phyloP scores from a whole-genome alignment of 2,888 invertebrate species.

The Scaptomyza caliginosa region DNA sequence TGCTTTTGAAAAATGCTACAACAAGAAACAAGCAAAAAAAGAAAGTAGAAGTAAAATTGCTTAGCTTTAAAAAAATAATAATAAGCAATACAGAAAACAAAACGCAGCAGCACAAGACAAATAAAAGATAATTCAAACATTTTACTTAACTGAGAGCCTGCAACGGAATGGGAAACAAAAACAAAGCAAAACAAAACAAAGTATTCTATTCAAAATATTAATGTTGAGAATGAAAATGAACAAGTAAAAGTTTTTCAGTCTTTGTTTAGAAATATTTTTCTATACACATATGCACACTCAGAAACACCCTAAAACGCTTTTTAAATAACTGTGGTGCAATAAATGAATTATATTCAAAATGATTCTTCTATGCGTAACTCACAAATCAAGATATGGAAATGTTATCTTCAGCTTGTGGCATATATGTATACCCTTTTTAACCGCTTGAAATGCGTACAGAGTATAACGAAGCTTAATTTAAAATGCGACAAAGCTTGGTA shows the following conservation, averaged over 20 bases:
- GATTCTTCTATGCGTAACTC: neutral
- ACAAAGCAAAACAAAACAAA: constrained; percentile 35
- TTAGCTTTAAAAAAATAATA: constrained; percentile 8
- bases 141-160: constrained; percentile 47
- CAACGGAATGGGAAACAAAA: constrained; percentile 14
- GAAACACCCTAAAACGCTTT: neutral
- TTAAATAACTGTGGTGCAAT: neutral
- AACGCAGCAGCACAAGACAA: constrained; percentile 40
- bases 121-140: constrained; percentile 74
- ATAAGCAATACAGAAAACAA: neutral
- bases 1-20: constrained; percentile 37
- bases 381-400: neutral
- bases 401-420: neutral
- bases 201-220: constrained; percentile 54
- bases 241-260: constrained; percentile 40
- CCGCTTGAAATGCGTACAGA: constrained; percentile 2
- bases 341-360: neutral
- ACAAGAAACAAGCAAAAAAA: neutral
- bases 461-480: constrained; percentile 77
- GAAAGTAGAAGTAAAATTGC: constrained; percentile 17
- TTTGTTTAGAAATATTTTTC: too few species aligned
- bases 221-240: constrained; percentile 60
- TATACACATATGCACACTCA: neutral
- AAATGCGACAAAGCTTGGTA: constrained; percentile 75
- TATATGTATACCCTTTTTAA: constrained; percentile 2